Evolutionary conservation across 1,140 invertebrate genomes (phyloP).

Genomic region (Achatina immaculata): DNA sequence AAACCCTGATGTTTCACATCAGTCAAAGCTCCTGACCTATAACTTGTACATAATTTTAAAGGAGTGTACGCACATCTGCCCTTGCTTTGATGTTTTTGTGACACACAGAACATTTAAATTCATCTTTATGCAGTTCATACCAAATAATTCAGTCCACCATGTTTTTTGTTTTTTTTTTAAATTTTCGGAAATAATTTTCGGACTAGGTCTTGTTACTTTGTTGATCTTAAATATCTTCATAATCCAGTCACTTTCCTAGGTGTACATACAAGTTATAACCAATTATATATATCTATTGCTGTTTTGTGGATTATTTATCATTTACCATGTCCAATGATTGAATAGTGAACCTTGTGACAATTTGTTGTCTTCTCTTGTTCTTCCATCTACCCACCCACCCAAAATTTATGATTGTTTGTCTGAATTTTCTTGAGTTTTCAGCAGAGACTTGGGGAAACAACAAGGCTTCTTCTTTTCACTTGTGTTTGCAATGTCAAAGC

Average conservation of each 20-base stretch:
- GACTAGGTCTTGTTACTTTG: no score
- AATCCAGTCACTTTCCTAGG: conserved; percentile 3
- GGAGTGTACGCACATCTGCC: no score
- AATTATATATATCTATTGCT: background rate
- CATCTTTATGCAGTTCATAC: background rate
- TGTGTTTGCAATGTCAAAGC: background rate
- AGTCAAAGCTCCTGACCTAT: no score
- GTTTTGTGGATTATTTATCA: background rate
- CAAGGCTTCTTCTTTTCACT: background rate
- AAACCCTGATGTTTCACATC: no score
- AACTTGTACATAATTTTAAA: no score
- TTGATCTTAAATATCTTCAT: background rate
- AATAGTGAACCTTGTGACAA: background rate
- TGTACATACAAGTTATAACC: background rate
- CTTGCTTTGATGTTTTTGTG: background rate
- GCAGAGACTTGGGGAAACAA: background rate
- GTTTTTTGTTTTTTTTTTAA: no score
- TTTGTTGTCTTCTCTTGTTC: no score
- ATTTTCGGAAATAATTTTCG: no score
- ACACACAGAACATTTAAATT: background rate
- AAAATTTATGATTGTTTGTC: background rate
- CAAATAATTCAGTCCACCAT: background rate
- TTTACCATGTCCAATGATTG: background rate
- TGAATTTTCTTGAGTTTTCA: background rate
- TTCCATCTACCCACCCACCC: no score